phyloP scores from a whole-genome alignment of 1,140 invertebrate genomes.

The Formica exsecta region DNA sequence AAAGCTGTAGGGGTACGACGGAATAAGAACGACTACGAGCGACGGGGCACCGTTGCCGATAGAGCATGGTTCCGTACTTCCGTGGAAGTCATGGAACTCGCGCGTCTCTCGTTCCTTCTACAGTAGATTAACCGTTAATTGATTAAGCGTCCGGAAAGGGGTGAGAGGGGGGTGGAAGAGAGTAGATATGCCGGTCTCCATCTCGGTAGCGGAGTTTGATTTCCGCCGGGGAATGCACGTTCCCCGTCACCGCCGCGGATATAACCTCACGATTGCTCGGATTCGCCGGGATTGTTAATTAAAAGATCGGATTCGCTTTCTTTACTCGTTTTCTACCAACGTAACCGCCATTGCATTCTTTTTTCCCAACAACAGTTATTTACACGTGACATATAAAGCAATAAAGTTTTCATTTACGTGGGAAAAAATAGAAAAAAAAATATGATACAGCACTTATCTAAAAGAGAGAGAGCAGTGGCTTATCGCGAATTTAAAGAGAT shows the following conservation, averaged over 20 bases:
- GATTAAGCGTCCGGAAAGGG: constrained; percentile 71
- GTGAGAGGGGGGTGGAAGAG: neutral
- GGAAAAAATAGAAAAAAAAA: neutral
- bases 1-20: constrained; percentile 21
- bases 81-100: constrained; percentile 32
- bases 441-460: neutral
- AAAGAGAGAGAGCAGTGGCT: too few species aligned
- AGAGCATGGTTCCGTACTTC: constrained; percentile 25
- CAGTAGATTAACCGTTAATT: constrained; percentile 81
- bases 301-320: constrained; percentile 37
- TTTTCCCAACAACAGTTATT: neutral
- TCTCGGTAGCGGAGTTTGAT: constrained; percentile 70
- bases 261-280: constrained; percentile 49
- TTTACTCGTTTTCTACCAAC: neutral
- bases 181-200: constrained; percentile 62
- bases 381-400: constrained; percentile 19
- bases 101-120: neutral
- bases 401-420: neutral
- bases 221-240: constrained; percentile 75
- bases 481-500: too few species aligned
- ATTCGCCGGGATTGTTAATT: constrained; percentile 23
- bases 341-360: neutral
- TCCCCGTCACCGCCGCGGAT: constrained; percentile 57
- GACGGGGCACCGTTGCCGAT: constrained; percentile 14
- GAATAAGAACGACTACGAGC: neutral